Evolutionary conservation across 2,113 vertebrate species (phyloP), one percentile per base, ranked within the genome.

Genomic region (Thalassoma bifasciatum): DNA sequence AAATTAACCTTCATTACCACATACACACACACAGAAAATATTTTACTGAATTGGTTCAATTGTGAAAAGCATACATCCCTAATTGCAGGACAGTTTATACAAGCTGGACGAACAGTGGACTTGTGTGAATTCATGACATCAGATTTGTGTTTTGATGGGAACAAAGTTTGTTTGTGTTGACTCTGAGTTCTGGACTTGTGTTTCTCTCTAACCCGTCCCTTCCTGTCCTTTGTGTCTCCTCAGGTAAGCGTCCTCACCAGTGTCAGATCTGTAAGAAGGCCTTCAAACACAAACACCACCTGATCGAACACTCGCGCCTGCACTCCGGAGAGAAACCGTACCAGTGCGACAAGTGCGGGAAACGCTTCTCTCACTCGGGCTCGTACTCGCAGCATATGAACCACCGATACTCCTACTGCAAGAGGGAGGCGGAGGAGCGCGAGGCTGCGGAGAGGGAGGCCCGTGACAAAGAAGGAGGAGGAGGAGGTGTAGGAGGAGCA

Each of bases 331-430:
- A 99, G 92, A 99, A 99, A 82, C 97, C 86, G 0, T 88, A 88
- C 51, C 86, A 88, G 81, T 88, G 86, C 4, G 86, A 88, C 65
- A 88, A 88, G 90, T 99, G 97, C 26, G 97, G 97, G 73, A 99
- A 99, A 70, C 96, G 97, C 88, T 99, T 99, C 94, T 99, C 97
- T 0, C 97, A 99, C 90, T 99, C 97, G 6, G 97, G 97, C 67
- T 99, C 97, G 14, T 98, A 99, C 90, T 99, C 97, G 0, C 97
- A 99, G 94, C 97, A 99, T 94, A 99, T 99, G 97, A 99, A 99
- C 89, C 97, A 99, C 92, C 95, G 97, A 77, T 99, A 99, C 92
- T 98, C 97, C 44, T 99, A 99, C 96, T 99, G 97, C 95, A 98
- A 98, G 93, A 92, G 97, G 79, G 97, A 99, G 93, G 97, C 97